Conservation (phyloP, 2,797 vertebrate genomes). For the Neosalanx taihuensis region DNA sequence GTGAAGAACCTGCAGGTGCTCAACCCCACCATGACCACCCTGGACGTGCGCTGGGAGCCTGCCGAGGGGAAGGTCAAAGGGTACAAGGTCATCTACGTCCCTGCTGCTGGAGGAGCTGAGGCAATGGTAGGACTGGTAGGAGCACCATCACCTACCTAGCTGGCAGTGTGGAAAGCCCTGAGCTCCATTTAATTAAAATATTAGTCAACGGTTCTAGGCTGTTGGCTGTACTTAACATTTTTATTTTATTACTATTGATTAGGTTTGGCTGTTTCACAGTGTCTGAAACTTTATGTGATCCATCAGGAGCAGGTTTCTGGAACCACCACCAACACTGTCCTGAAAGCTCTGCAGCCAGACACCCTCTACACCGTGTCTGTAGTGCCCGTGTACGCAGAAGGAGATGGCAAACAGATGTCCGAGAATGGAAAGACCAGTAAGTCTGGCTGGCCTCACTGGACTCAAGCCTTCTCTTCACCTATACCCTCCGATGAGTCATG, state of each 20-base stretch:
- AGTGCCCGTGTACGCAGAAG: conserved; percentile 58
- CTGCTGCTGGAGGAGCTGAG: conserved; percentile 81
- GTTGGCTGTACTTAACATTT: too few species aligned
- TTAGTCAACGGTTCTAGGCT: too few species aligned
- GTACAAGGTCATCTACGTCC: conserved; percentile 88
- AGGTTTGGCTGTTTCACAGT: background rate
- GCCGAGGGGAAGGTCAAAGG: conserved; percentile 82
- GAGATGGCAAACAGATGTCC: background rate
- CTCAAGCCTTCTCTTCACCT: too few species aligned
- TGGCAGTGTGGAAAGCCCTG: background rate
- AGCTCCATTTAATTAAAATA: background rate
- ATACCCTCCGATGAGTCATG: too few species aligned
- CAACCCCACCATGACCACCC: conserved; percentile 89
- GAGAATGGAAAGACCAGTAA: background rate
- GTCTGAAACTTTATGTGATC: background rate
- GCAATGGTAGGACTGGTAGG: conserved; percentile 71
- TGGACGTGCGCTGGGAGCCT: conserved; percentile 75
- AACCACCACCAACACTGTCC: conserved; percentile 79
- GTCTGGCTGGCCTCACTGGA: background rate
- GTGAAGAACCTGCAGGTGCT: conserved; percentile 87
- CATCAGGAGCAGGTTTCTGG: conserved; percentile 84
- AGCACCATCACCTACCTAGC: background rate
- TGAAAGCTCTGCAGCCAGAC: conserved; percentile 85
- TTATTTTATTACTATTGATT: background rate
- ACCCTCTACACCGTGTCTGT: conserved; percentile 87